Evolutionary conservation across 2,113 vertebrate genomes (phyloP).

Genomic region (Centrocercus urophasianus): DNA sequence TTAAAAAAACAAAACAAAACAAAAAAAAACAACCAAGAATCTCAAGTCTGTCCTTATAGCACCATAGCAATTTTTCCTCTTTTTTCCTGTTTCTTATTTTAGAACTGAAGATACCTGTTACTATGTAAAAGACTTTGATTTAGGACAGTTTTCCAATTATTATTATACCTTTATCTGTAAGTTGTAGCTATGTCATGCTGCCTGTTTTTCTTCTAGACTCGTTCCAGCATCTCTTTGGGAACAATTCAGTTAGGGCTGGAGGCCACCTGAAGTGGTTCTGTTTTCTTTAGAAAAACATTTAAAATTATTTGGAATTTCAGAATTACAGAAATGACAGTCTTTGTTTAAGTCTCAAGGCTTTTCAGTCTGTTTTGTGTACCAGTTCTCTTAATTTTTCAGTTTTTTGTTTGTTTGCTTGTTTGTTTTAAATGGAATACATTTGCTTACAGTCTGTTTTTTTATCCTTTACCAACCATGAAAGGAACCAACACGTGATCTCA

Average conservation of each 20-base stretch:
- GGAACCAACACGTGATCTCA: not conserved
- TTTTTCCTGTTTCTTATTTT: not conserved
- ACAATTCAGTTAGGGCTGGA: not conserved
- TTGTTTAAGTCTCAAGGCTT: not conserved
- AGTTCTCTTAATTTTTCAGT: not conserved
- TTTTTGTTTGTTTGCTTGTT: fast-evolving
- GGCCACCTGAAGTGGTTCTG: not conserved
- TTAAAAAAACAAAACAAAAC: too few relatives aligned
- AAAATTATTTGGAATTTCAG: not conserved
- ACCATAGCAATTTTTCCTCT: not conserved
- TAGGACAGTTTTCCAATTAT: not conserved
- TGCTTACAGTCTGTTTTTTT: not conserved
- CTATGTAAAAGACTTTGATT: not conserved
- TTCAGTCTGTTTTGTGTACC: not conserved
- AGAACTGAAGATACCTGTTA: not conserved
- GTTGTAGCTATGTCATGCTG: not conserved
- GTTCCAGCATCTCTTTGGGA: not conserved
- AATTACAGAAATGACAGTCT: not conserved
- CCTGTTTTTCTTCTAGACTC: not conserved
- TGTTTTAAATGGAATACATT: not conserved
- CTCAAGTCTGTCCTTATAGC: not conserved
- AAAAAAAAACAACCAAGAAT: not conserved
- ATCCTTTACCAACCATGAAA: not conserved
- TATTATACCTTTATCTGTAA: not conserved
- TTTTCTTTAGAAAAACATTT: not conserved